Evolutionary conservation across 2,113 vertebrate species (phyloP), one percentile per base, ranked within the genome.

Genomic region (Pandion haliaetus): DNA sequence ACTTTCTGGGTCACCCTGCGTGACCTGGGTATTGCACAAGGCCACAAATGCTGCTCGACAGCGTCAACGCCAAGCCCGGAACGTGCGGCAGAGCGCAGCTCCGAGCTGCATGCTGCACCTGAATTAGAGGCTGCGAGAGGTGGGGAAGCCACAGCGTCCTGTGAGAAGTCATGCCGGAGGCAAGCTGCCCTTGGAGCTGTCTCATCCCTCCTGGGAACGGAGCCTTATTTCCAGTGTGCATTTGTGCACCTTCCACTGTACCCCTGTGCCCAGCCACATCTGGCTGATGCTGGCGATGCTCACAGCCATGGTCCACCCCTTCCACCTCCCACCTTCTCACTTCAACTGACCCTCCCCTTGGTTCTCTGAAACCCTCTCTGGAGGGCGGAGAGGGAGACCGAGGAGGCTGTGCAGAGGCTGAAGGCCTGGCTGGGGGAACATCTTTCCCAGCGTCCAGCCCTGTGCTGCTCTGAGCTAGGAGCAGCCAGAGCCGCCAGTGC

Each of bases 21-120:
- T 83, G 38, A 49, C 66, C 32, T 23, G 76, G 36, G 5, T 11
- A 6, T 84, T 44, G 31, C 83, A 86, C 65, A 74, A 78, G 25
- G 36, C 24, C 34, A 24, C 21, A 24, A 40, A 76, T 1, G 67
- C 76, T 28, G 59, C 83, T 29, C 9, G 3, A 71, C 34, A 59
- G 24, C 4, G 6, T 78, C 93, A 58, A 36, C 8, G 0, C 14
- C 0, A 0, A 47, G 71, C n/a, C 34, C 1, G 0, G 79, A 90
- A 84, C 40, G 25, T 78, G 77, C 17, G 0, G 91, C 80, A 11
- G 20, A 13, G 83, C 57, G 19, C 3, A 3, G 81, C 87, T 74
- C 73, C 0, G 1, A 52, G 87, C 72, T 17, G 3, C n/a, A 23
- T 0, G 4, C 79, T 25, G 25, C 26, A 10, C 62, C 81, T 45